phyloP scores from a whole-genome alignment of 2,888 invertebrate species.

The Ectemnius lituratus region DNA sequence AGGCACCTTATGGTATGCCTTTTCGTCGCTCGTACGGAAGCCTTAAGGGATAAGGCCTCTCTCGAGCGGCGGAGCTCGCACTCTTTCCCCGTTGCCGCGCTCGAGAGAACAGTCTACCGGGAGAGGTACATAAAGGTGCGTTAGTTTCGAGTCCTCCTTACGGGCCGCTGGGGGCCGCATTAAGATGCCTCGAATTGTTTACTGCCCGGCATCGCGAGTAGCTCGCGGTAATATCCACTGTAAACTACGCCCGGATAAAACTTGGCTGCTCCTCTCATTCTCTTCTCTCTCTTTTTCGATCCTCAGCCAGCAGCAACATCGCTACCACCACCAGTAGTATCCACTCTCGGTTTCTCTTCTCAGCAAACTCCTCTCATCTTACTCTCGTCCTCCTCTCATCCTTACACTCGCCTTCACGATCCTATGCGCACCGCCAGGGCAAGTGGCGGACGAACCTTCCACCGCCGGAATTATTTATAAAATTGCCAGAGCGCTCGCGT shows the following conservation, averaged over 20 bases:
- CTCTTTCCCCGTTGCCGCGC: slow-evolving; percentile 32
- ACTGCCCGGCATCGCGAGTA: slow-evolving; percentile 53
- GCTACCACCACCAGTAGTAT: no score
- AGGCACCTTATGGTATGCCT: slow-evolving; percentile 68
- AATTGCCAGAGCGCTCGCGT: slow-evolving; percentile 46
- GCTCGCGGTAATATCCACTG: slow-evolving; percentile 62
- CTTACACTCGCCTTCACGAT: no score
- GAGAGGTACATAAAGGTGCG: slow-evolving; percentile 43
- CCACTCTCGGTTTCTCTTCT: no score
- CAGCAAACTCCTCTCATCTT: no score
- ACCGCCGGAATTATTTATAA: slow-evolving; percentile 59
- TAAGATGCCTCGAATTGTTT: slow-evolving; percentile 71
- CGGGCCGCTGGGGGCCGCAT: slow-evolving; percentile 65
- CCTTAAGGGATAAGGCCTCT: slow-evolving; percentile 67
- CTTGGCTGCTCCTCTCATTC: slow-evolving; percentile 34
- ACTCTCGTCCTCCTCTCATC: no score
- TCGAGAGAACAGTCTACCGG: slow-evolving; percentile 33
- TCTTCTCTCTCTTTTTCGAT: slow-evolving; percentile 18
- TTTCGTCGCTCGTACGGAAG: slow-evolving; percentile 70
- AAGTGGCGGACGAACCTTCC: slow-evolving; percentile 11
- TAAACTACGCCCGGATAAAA: slow-evolving; percentile 63
- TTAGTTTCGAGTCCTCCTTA: slow-evolving; percentile 64
- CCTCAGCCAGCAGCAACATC: no score
- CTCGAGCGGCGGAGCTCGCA: slow-evolving; percentile 40
- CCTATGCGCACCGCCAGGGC: no score